These are phyloP conservation scores for Anarsia innoxiella DNA, from an alignment of 2,888 invertebrate species.

Conservation along the genomic window DNA sequence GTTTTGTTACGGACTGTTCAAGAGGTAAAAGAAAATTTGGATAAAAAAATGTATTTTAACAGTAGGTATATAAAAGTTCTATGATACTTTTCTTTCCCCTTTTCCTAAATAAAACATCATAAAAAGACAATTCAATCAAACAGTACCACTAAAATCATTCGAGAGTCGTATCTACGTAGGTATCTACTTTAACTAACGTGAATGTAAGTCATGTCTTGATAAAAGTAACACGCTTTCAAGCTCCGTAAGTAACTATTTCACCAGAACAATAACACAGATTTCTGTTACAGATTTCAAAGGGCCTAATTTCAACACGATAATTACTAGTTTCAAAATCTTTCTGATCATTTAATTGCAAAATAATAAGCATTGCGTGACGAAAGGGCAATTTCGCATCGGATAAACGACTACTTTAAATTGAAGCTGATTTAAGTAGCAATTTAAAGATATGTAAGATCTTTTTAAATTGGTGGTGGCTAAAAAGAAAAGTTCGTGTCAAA, in stretches of 20 bases:
- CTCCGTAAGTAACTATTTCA: neutral
- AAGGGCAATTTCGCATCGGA: slow-evolving; percentile 30
- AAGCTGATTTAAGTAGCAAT: neutral
- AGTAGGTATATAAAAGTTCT: too few species aligned
- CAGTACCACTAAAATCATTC: too few species aligned
- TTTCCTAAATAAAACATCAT: too few species aligned
- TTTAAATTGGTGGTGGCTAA: neutral
- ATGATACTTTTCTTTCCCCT: too few species aligned
- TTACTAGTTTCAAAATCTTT: slow-evolving; percentile 25
- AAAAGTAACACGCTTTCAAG: neutral
- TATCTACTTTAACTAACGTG: too few species aligned
- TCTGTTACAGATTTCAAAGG: slow-evolving; percentile 7
- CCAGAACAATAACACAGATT: neutral
- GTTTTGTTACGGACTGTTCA: too few species aligned
- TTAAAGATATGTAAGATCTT: neutral
- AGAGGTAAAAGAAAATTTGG: too few species aligned
- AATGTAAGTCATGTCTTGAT: too few species aligned
- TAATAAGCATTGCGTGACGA: slow-evolving; percentile 39
- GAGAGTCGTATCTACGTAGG: too few species aligned
- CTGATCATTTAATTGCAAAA: slow-evolving; percentile 35
- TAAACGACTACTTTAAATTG: slow-evolving; percentile 2
- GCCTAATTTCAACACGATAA: slow-evolving; percentile 10
- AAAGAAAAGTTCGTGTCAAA: slow-evolving; percentile 29
- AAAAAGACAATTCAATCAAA: too few species aligned
- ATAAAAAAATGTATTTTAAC: too few species aligned